A percentile compares a stretch with the other conserved stretches of the same genome.
Conservation (phyloP, 2,113 vertebrate species). For the Kobus ellipsiprymnus region DNA sequence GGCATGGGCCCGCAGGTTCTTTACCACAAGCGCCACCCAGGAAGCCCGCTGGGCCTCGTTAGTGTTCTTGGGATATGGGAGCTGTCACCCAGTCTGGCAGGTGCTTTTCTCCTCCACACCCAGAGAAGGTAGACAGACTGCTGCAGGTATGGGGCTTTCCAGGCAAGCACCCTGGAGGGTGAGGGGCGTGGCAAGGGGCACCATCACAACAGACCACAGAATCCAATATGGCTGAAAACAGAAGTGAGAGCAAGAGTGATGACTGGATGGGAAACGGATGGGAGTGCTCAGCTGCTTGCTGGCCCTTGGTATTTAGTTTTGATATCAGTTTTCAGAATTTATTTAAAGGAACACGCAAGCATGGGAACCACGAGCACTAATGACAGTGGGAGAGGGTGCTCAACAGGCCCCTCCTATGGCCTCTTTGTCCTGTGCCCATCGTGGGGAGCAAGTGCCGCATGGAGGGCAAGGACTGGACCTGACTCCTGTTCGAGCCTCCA, state of each 20-base stretch:
- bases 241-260: not conserved
- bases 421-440: not conserved
- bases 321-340: not conserved
- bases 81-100: not conserved
- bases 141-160: not conserved
- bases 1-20: not conserved
- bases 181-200: not conserved
- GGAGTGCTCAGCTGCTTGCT: not conserved
- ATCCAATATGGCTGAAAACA: not conserved
- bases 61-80: not conserved
- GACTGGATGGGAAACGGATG: not conserved
- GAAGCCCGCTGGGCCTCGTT: not conserved
- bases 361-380: not conserved
- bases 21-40: accelerated
- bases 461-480: not conserved
- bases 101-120: not conserved
- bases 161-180: not conserved
- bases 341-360: not conserved
- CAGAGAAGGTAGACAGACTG: not conserved
- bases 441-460: not conserved
- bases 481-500: not conserved
- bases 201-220: not conserved
- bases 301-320: not conserved
- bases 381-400: not conserved
- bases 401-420: not conserved